Conservation (phyloP, 2,113 vertebrate species). For the Cacatua alba region DNA sequence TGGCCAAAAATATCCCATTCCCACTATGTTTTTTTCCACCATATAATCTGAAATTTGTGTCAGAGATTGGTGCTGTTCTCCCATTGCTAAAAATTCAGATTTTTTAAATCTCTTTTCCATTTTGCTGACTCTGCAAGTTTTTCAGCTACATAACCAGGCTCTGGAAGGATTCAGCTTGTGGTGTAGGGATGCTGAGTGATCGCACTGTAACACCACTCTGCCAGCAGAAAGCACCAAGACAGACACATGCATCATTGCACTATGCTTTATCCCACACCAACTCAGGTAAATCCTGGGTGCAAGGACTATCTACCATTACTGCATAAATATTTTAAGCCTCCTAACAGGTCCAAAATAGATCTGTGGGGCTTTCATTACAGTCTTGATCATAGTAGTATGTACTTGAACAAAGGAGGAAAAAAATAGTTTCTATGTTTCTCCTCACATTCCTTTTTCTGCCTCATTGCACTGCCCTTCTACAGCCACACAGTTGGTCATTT, state of each 20-base stretch:
- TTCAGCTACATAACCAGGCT: not conserved
- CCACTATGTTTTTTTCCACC: not conserved
- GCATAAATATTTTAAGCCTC: not conserved
- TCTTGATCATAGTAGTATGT: not conserved
- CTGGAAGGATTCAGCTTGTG: not conserved
- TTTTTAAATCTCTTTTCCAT: not conserved
- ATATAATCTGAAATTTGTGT: not conserved
- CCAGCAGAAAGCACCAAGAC: not conserved
- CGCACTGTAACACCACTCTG: not conserved
- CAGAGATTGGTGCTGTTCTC: not conserved
- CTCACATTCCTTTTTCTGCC: not conserved
- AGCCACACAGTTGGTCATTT: accelerated
- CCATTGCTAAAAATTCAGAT: not conserved
- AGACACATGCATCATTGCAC: accelerated
- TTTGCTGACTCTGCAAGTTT: not conserved
- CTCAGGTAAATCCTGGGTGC: not conserved
- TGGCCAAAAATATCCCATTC: not conserved
- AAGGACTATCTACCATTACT: not conserved
- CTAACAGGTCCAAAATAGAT: not conserved
- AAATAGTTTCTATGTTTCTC: not conserved
- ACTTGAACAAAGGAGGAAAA: not conserved
- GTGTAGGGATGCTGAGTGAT: not conserved
- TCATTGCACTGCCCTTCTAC: not conserved
- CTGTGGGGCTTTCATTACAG: not conserved
- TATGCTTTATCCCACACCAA: not conserved